Evolutionary conservation across 1,140 invertebrate species (phyloP).

Genomic region (Gryon sp.): DNA sequence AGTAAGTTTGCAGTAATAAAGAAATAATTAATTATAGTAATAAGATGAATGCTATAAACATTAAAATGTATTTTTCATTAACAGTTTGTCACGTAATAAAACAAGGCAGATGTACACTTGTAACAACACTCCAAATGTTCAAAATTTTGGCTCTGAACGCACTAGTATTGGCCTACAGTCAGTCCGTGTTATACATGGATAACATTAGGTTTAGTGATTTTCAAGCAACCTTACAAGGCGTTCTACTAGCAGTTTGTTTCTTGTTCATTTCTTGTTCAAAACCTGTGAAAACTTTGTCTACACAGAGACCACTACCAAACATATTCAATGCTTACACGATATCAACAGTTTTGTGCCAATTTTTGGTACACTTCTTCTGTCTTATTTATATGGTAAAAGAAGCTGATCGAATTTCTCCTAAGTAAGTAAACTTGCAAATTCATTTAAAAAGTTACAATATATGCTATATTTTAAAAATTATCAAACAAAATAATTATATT

Average conservation of each 20-base stretch:
- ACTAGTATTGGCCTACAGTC: slow-evolving; percentile 97
- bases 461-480: not conserved
- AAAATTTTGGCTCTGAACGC: slow-evolving; percentile 99
- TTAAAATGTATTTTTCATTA: slow-evolving; percentile 62
- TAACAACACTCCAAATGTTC: slow-evolving; percentile 99
- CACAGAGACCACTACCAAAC: slow-evolving; percentile 96
- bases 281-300: slow-evolving; percentile 96
- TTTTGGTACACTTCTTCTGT: slow-evolving; percentile 95
- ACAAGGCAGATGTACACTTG: slow-evolving; percentile 98
- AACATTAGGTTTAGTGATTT: slow-evolving; percentile 98
- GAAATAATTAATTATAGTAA: not conserved
- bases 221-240: slow-evolving; percentile 97
- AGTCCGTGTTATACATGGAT: slow-evolving; percentile 98
- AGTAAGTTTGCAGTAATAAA: slow-evolving; percentile 88
- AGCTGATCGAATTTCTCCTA: slow-evolving; percentile 85
- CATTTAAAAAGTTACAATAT: no score
- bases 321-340: slow-evolving; percentile 99
- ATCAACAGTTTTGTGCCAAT: slow-evolving; percentile 96
- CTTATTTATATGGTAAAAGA: slow-evolving; percentile 94
- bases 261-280: slow-evolving; percentile 99
- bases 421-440: slow-evolving; percentile 78
- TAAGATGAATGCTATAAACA: no score
- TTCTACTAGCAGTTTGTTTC: slow-evolving; percentile 97
- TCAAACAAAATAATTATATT: not conserved
- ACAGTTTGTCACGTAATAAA: slow-evolving; percentile 99